These are phyloP conservation scores for Polydrusus cervinus DNA, from an alignment of 2,888 invertebrate genomes.

Conservation along the genomic window DNA sequence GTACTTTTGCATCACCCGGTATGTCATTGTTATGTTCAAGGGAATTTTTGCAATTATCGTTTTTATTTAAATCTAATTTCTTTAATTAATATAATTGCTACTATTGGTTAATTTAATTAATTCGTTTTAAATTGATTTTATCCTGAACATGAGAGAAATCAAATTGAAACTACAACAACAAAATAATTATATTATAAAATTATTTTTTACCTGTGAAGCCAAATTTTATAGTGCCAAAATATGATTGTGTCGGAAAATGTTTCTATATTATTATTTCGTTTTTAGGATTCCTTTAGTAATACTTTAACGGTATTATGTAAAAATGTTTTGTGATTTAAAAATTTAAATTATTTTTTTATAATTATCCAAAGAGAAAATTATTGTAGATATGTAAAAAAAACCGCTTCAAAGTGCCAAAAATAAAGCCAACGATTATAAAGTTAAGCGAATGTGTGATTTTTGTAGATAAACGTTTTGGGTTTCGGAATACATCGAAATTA, in stretches of 20 bases:
- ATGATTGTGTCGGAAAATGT: constrained; percentile 23
- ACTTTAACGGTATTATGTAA: not conserved
- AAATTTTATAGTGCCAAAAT: constrained; percentile 33
- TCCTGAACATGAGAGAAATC: too few species aligned
- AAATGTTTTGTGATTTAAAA: constrained; percentile 21
- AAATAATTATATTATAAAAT: not conserved
- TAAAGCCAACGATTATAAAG: constrained; percentile 36
- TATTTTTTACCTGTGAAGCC: constrained; percentile 15
- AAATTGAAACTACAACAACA: not conserved
- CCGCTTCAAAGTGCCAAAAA: constrained; percentile 49
- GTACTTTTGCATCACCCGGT: too few species aligned
- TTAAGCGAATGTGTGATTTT: constrained; percentile 31
- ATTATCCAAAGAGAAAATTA: constrained; percentile 22
- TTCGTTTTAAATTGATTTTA: too few species aligned
- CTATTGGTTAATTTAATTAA: too few species aligned
- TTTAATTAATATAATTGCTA: too few species aligned
- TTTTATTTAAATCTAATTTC: too few species aligned
- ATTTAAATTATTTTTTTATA: constrained; percentile 37
- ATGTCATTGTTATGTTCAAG: too few species aligned
- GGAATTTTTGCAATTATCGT: too few species aligned
- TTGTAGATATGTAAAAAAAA: constrained; percentile 44
- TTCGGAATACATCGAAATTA: constrained; percentile 52
- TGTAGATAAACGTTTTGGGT: constrained; percentile 45
- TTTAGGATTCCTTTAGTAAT: constrained; percentile 6
- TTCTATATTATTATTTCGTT: constrained; percentile 9